Conservation (phyloP, 2,797 vertebrate genomes). For the Sylvia borin region DNA sequence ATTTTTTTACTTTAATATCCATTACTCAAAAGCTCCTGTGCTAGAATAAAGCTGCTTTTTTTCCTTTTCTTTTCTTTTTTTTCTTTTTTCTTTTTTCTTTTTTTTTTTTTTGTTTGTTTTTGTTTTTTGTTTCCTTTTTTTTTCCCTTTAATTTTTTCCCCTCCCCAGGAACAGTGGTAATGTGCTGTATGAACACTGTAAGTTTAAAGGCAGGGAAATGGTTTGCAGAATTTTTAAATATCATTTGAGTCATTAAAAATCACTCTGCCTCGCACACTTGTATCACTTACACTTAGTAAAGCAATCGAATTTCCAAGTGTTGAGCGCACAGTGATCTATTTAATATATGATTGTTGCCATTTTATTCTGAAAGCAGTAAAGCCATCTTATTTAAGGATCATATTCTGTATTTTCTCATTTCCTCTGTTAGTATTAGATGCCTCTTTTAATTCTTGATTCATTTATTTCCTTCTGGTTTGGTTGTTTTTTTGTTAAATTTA, state of each 20-base stretch:
- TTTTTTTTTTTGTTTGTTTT: too few species aligned
- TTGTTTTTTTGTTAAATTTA: neutral
- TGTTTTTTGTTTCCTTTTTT: fast-evolving
- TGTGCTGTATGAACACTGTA: neutral
- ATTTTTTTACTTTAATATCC: neutral
- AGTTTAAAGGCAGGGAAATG: neutral
- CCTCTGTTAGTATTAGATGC: neutral
- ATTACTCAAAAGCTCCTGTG: neutral
- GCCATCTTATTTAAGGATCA: neutral
- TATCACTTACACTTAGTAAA: neutral
- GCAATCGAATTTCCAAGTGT: neutral
- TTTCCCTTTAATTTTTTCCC: too few species aligned
- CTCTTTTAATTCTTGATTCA: neutral
- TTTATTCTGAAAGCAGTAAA: neutral
- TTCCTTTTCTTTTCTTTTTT: too few species aligned
- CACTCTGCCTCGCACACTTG: neutral
- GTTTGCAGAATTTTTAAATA: neutral
- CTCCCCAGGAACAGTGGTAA: neutral
- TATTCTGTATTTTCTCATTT: neutral
- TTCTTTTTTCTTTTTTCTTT: too few species aligned
- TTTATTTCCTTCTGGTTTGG: neutral
- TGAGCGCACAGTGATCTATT: neutral
- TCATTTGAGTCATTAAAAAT: neutral
- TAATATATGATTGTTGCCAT: neutral
- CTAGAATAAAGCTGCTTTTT: neutral